Evolutionary conservation across 2,888 invertebrate species (phyloP).

Genomic region (Eristalis pertinax): DNA sequence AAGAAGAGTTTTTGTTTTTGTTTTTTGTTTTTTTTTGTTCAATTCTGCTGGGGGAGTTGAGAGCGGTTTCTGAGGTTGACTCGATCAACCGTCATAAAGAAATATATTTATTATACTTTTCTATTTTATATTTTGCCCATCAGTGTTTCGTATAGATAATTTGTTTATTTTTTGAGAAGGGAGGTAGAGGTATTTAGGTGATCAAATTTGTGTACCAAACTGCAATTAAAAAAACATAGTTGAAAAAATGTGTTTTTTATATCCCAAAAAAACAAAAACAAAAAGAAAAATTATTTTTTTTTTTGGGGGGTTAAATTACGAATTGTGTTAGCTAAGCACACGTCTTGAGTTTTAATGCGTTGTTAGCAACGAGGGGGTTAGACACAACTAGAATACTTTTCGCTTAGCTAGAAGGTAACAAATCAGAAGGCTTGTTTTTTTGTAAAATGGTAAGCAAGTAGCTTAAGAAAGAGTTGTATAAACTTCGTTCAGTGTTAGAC

Average conservation of each 20-base stretch:
- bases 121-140: constrained; percentile 3
- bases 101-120: neutral
- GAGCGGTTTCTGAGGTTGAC: constrained; percentile 55
- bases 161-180: constrained; percentile 56
- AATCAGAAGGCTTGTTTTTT: neutral
- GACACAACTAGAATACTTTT: constrained; percentile 5
- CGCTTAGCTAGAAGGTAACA: constrained; percentile 10
- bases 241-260: constrained; percentile 59
- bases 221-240: constrained; percentile 61
- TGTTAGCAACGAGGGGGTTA: constrained; percentile 44
- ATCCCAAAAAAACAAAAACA: constrained; percentile 14
- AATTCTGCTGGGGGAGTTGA: constrained; percentile 56
- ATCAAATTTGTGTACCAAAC: constrained; percentile 72
- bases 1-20: constrained; percentile 22
- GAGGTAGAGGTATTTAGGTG: constrained; percentile 57
- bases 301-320: constrained; percentile 12
- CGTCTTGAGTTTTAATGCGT: constrained; percentile 24
- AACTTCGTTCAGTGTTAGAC: neutral
- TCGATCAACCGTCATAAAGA: constrained; percentile 60
- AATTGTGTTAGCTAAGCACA: constrained; percentile 36
- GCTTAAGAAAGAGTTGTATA: neutral
- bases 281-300: constrained; percentile 1
- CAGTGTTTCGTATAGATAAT: constrained; percentile 51
- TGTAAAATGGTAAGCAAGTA: no score
- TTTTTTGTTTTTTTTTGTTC: no score